Base-by-base conservation (phyloP, 2,113 vertebrate genomes). In the Oenanthe oenanthe region DNA sequence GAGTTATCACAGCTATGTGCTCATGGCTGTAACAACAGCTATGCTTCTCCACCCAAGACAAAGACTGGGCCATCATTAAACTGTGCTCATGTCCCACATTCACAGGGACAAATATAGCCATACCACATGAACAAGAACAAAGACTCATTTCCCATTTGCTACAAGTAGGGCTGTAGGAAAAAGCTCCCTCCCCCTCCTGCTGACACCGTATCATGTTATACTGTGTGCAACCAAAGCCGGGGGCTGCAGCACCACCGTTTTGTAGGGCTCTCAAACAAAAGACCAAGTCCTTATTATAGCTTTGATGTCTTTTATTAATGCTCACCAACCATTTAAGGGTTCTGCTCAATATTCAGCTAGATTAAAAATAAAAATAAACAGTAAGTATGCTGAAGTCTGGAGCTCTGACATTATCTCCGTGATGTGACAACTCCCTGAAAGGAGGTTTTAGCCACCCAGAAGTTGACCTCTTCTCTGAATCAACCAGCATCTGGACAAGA, bases 111-210 rank as follows among this genome's bases (percentile, higher is more conserved):
- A 74, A 89, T 88, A 83, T 76, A 92, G 93, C 28, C 0, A 51
- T 4, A 92, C 85, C 63, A 62, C 88, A 36, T 34, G 82, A 94
- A 57, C 87, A 87, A 91, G 93, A 97, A 96, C 91, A 95, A 96
- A 94, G 87, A 32, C 81, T 89, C 84, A 76, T 81, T 89, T 75
- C 70, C 86, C 62, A 60, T 57, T 88, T 80, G 63, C 63, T 90
- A 61, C 94, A 94, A 97, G 56, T 92, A 90, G 88, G 88, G 63
- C 88, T 90, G 72, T 45, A 93, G 62, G 48, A 28, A 51, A 74
- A 56, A n/a, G 28, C 45, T 78, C 68, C 93, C 80, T 71, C 84
- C 51, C 36, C 34, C 45, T 42, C 29, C 28, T 72, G 57, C 40
- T 8, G 3, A 22, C 45, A 61, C 18, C 0, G 0, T 22, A 63